phyloP scores from a whole-genome alignment of 2,888 invertebrate species.

The Rhimphoctona megacephalus region DNA sequence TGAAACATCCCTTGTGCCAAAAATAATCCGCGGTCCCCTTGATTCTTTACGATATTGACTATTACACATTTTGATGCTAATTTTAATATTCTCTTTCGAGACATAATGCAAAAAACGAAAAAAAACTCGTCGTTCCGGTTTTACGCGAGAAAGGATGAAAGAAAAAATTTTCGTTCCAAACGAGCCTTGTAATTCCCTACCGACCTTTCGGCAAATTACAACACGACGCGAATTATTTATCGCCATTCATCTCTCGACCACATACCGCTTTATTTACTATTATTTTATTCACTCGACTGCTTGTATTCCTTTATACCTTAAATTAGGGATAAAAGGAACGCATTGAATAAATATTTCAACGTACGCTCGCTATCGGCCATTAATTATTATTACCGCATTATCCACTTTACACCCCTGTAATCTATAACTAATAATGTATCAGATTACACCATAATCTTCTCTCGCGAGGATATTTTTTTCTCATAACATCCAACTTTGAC shows the following conservation, averaged over 20 bases:
- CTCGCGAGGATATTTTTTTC: neutral
- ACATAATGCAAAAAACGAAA: neutral
- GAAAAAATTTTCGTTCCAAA: constrained; percentile 24
- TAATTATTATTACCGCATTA: constrained; percentile 14
- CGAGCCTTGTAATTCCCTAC: constrained; percentile 52
- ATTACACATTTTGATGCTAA: constrained; percentile 65
- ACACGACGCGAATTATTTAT: constrained; percentile 44
- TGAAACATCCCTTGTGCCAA: constrained; percentile 49
- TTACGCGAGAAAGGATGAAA: constrained; percentile 14
- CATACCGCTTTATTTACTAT: constrained; percentile 33
- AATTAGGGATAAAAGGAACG: neutral
- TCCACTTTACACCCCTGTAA: constrained; percentile 15
- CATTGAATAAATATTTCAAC: constrained; percentile 1
- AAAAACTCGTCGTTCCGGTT: constrained; percentile 69
- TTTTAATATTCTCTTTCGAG: constrained; percentile 37
- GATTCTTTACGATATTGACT: constrained; percentile 79
- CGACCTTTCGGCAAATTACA: constrained; percentile 51
- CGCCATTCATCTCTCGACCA: constrained; percentile 7
- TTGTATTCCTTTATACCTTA: neutral
- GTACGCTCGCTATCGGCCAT: neutral
- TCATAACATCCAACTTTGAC: neutral
- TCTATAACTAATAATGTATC: neutral
- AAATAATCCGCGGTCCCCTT: constrained; percentile 39
- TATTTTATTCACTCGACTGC: constrained; percentile 33
- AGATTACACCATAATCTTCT: neutral